Evolutionary conservation across 2,113 vertebrate species (phyloP), one percentile per base, ranked within the genome.

Genomic region (Notothenia coriiceps): DNA sequence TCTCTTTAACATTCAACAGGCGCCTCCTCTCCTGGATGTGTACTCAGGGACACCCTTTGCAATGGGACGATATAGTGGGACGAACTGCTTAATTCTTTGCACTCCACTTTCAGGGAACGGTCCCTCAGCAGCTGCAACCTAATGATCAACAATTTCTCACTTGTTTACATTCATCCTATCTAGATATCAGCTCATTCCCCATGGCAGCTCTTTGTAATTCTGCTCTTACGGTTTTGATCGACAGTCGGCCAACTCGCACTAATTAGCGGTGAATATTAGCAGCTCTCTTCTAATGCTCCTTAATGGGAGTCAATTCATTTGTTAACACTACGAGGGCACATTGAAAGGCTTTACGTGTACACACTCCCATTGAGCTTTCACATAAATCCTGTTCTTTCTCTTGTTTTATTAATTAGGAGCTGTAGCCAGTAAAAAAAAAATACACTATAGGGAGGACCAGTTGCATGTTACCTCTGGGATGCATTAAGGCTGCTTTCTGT

Each of bases 251-350:
- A 69, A 71, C 77, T 68, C 84, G 57, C 47, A 15, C 73, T 90
- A 93, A 93, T 93, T 93, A 92, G 68, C 70, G 50, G 57, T 71
- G 86, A 89, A 86, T 82, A 88, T 84, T 84, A 87, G 77, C 20
- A 8, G 67, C 63, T 50, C 82, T 80, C 84, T n/a, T 63, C 82
- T 86, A 74, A 84, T 79, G 77, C 84, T 82, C 80, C 73, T 82
- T 86, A 80, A 88, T 82, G 64, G 82, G 74, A 89, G 86, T 83
- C 88, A 79, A 81, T 86, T 92, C 74, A 78, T 84, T 76, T 74
- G 59, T 84, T 92, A 92, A 89, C 86, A 77, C 80, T 40, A 11
- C 59, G 4, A 25, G 70, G 77, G 66, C 77, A 74, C 67, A 79
- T 61, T 67, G 76, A 80, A 40, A 78, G 60, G 62, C 70, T 61